Evolutionary conservation across 2,113 vertebrate genomes (phyloP).

Genomic region (Cairina moschata): DNA sequence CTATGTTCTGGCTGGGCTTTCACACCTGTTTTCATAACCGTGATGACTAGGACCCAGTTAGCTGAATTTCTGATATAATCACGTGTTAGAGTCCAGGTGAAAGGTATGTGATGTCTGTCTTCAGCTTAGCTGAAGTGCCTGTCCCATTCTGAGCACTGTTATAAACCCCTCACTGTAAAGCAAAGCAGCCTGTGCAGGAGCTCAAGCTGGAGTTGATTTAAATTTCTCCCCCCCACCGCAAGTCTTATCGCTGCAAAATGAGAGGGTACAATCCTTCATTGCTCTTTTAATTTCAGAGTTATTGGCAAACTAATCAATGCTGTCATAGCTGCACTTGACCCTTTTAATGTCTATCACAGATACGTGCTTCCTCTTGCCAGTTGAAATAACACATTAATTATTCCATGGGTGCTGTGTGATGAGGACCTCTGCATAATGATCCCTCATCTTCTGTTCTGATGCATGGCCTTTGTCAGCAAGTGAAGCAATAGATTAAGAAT

Average conservation of each 20-base stretch:
- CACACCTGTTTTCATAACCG: not conserved
- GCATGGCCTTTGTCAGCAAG: not conserved
- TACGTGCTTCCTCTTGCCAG: not conserved
- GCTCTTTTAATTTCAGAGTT: not conserved
- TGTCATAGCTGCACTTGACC: not conserved
- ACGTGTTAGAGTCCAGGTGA: not conserved
- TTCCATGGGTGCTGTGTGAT: not conserved
- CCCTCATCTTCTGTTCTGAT: not conserved
- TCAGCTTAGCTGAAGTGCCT: not conserved
- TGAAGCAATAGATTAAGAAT: not conserved
- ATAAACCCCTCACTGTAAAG: not conserved
- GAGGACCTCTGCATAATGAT: not conserved
- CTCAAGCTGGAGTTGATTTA: not conserved
- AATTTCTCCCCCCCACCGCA: not conserved
- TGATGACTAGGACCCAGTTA: not conserved
- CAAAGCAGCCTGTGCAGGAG: not conserved
- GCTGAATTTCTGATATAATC: not conserved
- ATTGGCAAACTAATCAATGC: not conserved
- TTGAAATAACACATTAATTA: not conserved
- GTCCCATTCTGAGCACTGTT: not conserved
- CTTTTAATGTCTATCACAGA: not conserved
- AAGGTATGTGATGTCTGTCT: not conserved
- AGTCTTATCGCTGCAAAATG: not conserved
- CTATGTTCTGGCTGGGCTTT: not conserved
- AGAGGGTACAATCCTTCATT: not conserved